Percentiles rank a stretch among this genome's conserved stretches.
These are phyloP conservation scores for Molossus molossus DNA, from an alignment of 2,797 vertebrate species.

Conservation along the genomic window DNA sequence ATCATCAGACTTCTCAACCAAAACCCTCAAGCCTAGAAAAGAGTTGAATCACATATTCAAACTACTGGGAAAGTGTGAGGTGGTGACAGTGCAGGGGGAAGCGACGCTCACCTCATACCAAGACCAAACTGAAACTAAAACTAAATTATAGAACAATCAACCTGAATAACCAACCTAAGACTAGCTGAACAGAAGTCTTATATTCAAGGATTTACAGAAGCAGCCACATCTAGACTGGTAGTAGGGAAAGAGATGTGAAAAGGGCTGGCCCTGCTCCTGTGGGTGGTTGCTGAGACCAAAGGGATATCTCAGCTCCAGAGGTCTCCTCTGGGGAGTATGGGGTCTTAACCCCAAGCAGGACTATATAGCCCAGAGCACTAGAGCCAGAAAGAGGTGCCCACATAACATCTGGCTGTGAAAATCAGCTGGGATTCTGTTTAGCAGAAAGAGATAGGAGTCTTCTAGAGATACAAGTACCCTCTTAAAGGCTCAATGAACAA, in stretches of 20 bases:
- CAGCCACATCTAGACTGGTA: not conserved
- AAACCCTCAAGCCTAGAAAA: not conserved
- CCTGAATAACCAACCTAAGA: no score
- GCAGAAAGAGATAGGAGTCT: not conserved
- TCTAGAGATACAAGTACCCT: not conserved
- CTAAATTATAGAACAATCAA: no score
- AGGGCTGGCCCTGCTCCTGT: not conserved
- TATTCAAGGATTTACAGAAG: no score
- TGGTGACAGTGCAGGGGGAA: not conserved
- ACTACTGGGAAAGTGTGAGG: not conserved
- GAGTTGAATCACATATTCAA: not conserved
- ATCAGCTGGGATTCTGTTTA: not conserved
- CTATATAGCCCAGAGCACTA: not conserved
- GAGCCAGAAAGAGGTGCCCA: not conserved
- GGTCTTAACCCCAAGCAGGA: not conserved
- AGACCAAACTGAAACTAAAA: no score
- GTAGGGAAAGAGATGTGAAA: not conserved
- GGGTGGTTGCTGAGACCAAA: not conserved
- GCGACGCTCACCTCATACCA: not conserved
- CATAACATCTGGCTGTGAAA: not conserved
- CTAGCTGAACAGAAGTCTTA: no score
- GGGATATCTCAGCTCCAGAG: not conserved
- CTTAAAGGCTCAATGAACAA: not conserved
- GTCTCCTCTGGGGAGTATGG: not conserved
- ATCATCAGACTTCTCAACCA: not conserved